Conservation (phyloP, 2,113 vertebrate species). For the Muscicapa adusta region DNA sequence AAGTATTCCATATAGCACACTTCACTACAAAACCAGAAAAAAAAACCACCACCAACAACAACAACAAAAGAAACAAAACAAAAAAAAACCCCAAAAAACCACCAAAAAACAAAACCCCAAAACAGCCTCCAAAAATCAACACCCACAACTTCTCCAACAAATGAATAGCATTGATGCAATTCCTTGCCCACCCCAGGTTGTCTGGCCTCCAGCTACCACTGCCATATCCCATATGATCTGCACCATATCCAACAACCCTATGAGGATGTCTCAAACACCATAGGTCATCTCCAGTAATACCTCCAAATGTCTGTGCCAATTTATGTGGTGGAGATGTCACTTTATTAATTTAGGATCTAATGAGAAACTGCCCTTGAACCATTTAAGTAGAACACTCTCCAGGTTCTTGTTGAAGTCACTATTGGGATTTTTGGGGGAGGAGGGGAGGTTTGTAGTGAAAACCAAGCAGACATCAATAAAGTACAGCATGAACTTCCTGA, state of each 20-base stretch:
- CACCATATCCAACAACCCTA: not conserved
- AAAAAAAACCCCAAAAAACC: too few species aligned
- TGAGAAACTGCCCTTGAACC: not conserved
- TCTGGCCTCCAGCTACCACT: not conserved
- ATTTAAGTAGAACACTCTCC: not conserved
- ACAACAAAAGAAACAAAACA: not conserved
- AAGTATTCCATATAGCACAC: not conserved
- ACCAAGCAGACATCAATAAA: not conserved
- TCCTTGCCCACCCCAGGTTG: not conserved
- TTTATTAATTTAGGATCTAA: not conserved
- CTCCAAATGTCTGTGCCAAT: not conserved
- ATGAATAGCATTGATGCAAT: not conserved
- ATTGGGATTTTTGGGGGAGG: not conserved
- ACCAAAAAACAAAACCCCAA: too few species aligned
- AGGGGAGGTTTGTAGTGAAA: fast-evolving
- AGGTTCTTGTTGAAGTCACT: not conserved
- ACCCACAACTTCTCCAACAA: not conserved
- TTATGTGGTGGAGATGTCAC: not conserved
- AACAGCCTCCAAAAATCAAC: not conserved
- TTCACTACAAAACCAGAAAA: not conserved
- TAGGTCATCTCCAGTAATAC: not conserved
- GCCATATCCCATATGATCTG: not conserved
- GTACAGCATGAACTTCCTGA: not conserved
- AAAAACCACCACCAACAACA: not conserved
- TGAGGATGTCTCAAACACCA: not conserved